Base-by-base conservation (phyloP, 2,797 vertebrate genomes). In the Enoplosus armatus region DNA sequence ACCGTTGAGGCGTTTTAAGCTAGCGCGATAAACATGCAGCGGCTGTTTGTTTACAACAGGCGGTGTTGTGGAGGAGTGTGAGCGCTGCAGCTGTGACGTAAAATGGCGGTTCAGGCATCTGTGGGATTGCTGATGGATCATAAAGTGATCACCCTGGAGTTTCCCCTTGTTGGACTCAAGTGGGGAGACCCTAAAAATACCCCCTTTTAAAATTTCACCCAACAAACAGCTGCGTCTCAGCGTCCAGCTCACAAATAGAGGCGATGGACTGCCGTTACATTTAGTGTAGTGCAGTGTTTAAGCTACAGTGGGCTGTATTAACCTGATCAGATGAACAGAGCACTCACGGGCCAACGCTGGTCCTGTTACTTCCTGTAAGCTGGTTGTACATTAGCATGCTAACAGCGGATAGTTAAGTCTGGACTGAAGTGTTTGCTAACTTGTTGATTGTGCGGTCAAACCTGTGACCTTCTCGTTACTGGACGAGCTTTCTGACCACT, bases 111-210 rank as follows among this genome's bases (percentile, higher is more conserved):
- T 29, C 50, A 53, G 74, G 78, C 73, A 74, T 80, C 29, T 8
- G 24, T 45, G 78, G 64, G 48, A 39, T 62, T 79, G 84, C 79
- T 89, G 89, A 89, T 72, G 84, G 61, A 43, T 76, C 51, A 89
- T 85, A 69, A 87, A 81, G 63, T 71, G 88, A 90, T 84, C 77
- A 53, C 80, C 39, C 54, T 20, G 63, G 58, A 80, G 82, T 48
- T 50, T 64, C 72, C 60, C 60, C 80, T 33, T 59, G 72, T 75
- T 79, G 82, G 69, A 73, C 62, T 69, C 62, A 85, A 91, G 72
- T 72, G 77, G 72, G 87, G 71, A 77, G 85, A 83, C 90, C 85
- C 92, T 93, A 92, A 92, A 91, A 95, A 92, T 95, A 93, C 86
- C 43, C 43, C 63, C 33, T 29, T 55, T 27, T 71, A 80, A 80